Base-by-base conservation (phyloP, 2,113 vertebrate genomes). In the Plotosus lineatus region DNA sequence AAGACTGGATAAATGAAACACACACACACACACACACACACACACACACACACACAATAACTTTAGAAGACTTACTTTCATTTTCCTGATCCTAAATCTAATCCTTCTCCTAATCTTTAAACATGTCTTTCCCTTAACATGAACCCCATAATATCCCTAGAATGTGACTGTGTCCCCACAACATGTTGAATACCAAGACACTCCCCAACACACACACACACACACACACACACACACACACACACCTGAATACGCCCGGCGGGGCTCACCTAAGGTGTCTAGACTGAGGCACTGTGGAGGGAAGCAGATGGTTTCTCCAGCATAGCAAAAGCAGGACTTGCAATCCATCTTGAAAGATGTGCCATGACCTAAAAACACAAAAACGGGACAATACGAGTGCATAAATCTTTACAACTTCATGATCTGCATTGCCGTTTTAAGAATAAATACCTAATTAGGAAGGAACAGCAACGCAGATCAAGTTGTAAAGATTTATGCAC, bases 311-410 rank as follows among this genome's bases (percentile, higher is more conserved):
- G 95, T 89, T 46, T 95, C 95, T 0, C 97, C 98, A 68, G 94
- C 94, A 23, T 96, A 97, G 89, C 98, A 99, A 73, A 94, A 96
- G 61, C 98, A 99, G 65, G 91, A 90, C 58, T 97, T 95, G 84
- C 98, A 99, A 87, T 97, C 93, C 1, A 96, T 88, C 80, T 86
- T 94, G 89, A 98, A 98, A 42, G 95, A 94, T 0, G 92, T 88
- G 53, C 97, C 97, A 31, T 99, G 98, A 81, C 89, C 98, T 99
- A 60, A 0, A 51, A 31, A 6, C 21, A 50, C 28, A 61, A 63
- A n/a, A 17, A 9, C 28, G 38, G 60, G 46, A 51, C 46, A 73
- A 33, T 12, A 33, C 8, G 28, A 48, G 26, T 19, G 42, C 21
- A 40, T 33, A 40, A 11, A 21, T 61, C 17, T 1, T 7, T 3